These are phyloP conservation scores for Anagrus nilaparvatae DNA, from an alignment of 1,140 invertebrate species.

Conservation along the genomic window DNA sequence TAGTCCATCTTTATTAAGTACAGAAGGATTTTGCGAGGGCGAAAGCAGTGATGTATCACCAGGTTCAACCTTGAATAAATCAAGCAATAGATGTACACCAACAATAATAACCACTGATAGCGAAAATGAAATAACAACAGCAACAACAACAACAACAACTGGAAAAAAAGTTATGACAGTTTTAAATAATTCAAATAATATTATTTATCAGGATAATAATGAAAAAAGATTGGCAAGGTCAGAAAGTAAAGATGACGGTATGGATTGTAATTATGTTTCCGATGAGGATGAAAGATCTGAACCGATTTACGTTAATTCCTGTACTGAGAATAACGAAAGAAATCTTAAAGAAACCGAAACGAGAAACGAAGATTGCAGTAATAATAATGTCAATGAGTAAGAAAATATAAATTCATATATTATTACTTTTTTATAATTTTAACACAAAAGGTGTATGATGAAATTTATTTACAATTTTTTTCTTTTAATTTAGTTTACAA, in stretches of 20 bases:
- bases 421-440: no score
- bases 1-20: slow-evolving; percentile 35
- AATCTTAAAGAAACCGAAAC: slow-evolving; percentile 14
- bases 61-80: slow-evolving; percentile 34
- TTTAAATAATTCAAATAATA: slow-evolving; percentile 8
- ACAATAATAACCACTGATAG: slow-evolving; percentile 25
- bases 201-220: not conserved
- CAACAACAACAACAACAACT: slow-evolving; percentile 1
- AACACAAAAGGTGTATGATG: no score
- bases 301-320: slow-evolving; percentile 36
- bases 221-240: slow-evolving; percentile 25
- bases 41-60: slow-evolving; percentile 35
- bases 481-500: no score
- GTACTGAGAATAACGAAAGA: slow-evolving; percentile 25
- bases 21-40: slow-evolving; percentile 39
- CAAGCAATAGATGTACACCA: slow-evolving; percentile 22
- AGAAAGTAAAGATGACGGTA: slow-evolving; percentile 36
- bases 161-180: slow-evolving; percentile 1
- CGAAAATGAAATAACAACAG: slow-evolving; percentile 24
- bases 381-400: slow-evolving; percentile 20
- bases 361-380: slow-evolving; percentile 17
- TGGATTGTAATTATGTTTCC: slow-evolving; percentile 36
- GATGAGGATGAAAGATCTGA: slow-evolving; percentile 30
- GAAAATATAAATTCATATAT: slow-evolving; percentile 15
- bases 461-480: no score